These are phyloP conservation scores for Parauchenoglanis ngamensis DNA, from an alignment of 2,797 vertebrate species.

Conservation along the genomic window DNA sequence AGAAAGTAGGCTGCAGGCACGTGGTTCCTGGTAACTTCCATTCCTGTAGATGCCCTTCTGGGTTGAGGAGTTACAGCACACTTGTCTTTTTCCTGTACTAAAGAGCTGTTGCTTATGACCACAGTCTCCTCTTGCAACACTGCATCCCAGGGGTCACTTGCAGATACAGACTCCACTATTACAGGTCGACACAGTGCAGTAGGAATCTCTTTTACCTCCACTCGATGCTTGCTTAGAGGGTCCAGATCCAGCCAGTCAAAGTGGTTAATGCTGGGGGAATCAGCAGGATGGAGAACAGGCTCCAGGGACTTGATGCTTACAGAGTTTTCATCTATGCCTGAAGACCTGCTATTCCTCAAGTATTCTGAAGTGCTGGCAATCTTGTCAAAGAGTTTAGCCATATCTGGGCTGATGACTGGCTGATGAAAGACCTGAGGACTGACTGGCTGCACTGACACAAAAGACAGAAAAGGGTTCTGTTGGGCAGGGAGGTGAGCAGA, in stretches of 20 bases:
- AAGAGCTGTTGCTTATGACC: constrained; percentile 63
- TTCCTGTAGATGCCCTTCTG: constrained; percentile 79
- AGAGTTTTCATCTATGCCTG: constrained; percentile 76
- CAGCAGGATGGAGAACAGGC: constrained; percentile 72
- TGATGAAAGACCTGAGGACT: constrained; percentile 78
- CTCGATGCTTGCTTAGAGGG: constrained; percentile 87
- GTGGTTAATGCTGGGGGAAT: constrained; percentile 78
- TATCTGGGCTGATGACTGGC: constrained; percentile 83
- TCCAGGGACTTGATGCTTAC: constrained; percentile 73
- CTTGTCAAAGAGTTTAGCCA: constrained; percentile 95
- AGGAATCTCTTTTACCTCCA: constrained; percentile 73
- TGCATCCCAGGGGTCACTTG: constrained; percentile 95
- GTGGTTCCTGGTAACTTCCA: constrained; percentile 84
- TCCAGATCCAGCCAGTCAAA: constrained; percentile 97
- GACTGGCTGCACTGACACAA: constrained; percentile 76
- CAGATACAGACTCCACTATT: constrained; percentile 58
- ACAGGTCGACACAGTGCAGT: constrained; percentile 56
- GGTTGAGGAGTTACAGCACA: constrained; percentile 55
- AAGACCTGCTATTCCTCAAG: constrained; percentile 86
- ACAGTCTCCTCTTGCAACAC: constrained; percentile 87
- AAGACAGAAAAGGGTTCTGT: constrained; percentile 81
- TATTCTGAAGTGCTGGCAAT: constrained; percentile 96
- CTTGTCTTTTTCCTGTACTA: constrained; percentile 70
- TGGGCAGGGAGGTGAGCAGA: constrained; percentile 77
- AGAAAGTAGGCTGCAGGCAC: constrained; percentile 69